Evolutionary conservation across 2,797 vertebrate genomes (phyloP), one percentile per base, ranked within the genome.

Genomic region (Alouatta caraya): DNA sequence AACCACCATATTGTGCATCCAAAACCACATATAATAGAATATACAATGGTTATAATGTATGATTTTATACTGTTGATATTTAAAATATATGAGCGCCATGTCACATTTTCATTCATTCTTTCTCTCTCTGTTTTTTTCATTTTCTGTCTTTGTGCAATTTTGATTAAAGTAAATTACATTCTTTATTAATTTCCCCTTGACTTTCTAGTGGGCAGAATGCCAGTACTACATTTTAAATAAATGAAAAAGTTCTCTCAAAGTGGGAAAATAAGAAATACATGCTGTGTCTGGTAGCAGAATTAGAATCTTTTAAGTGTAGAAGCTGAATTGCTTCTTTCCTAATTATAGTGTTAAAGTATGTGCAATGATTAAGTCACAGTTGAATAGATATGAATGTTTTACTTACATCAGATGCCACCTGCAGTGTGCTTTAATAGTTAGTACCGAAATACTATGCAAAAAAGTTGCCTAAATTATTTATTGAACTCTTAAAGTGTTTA

Each of bases 311-410:
- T 94, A 76, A 93, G 55, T 72, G 1, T 50, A 85, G 21, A 81
- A 93, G 39, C 57, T 93, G 78, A 93, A 93, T 96, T 81, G 72
- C 85, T 93, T 96, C 90, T 91, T 96, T 96, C 17, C 55, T 88
- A 96, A 96, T 91, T 93, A 82, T 8, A 73, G 5, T 67, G 72
- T 96, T 96, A 92, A 94, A 93, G 44, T 82, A 33, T 78, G 13
- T 78, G 7, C 21, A 90, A 59, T 96, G 92, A 96, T 96, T 93
- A 94, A 96, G 55, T 94, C 80, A 92, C 79, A 85, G 9, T 26
- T 78, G 50, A 95, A 91, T 94, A 94, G 39, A 73, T 96, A 81
- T 44, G 82, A 91, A 90, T 97, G 96, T 97, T 97, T 96, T 91
- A 61, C 83, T 78, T 78, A 96, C 50, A 86, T 96, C 80, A 92